phyloP scores from a whole-genome alignment of 30 jellyfish, hydroid and myxozoan genomes.

The Nemopilema nomurai region DNA sequence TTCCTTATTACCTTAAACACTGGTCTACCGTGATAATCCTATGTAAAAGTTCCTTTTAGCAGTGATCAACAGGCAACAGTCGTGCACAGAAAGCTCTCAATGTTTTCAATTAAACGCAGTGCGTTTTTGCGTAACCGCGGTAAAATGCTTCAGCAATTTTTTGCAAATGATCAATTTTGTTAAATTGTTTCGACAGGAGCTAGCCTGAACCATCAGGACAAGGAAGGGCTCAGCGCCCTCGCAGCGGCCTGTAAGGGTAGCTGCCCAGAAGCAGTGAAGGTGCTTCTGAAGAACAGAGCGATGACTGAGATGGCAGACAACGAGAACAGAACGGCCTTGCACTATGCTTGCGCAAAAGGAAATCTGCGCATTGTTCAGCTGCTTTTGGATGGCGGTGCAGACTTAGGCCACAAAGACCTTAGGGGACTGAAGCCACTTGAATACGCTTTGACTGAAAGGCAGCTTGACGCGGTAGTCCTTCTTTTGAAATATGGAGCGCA shows the following conservation, averaged over 20 bases:
- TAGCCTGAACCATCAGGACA: constrained; percentile 41
- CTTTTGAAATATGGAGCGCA: constrained; percentile 53
- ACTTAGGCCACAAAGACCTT: constrained; percentile 27
- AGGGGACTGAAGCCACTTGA: constrained; percentile 47
- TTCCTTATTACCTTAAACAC: too few species aligned
- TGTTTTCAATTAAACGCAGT: too few species aligned
- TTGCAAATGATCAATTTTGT: background rate
- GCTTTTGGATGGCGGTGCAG: constrained; percentile 47
- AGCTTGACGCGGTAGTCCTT: constrained; percentile 23
- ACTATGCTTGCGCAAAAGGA: constrained; percentile 54
- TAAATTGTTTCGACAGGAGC: constrained; percentile 13
- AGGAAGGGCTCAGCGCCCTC: constrained; percentile 42
- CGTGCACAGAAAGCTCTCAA: background rate
- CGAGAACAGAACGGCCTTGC: constrained; percentile 36
- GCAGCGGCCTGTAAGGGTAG: constrained; percentile 50
- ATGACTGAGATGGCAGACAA: constrained; percentile 32
- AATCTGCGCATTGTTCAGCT: constrained; percentile 20
- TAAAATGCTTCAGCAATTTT: too few species aligned
- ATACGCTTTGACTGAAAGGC: constrained; percentile 31
- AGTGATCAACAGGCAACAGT: background rate
- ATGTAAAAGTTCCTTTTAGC: background rate
- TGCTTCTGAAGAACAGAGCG: constrained; percentile 48
- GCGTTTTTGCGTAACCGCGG: background rate
- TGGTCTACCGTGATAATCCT: too few species aligned
- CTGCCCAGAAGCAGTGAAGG: constrained; percentile 31